These are phyloP conservation scores for Amiota mariae DNA, from an alignment of 2,888 invertebrate species.

Conservation along the genomic window DNA sequence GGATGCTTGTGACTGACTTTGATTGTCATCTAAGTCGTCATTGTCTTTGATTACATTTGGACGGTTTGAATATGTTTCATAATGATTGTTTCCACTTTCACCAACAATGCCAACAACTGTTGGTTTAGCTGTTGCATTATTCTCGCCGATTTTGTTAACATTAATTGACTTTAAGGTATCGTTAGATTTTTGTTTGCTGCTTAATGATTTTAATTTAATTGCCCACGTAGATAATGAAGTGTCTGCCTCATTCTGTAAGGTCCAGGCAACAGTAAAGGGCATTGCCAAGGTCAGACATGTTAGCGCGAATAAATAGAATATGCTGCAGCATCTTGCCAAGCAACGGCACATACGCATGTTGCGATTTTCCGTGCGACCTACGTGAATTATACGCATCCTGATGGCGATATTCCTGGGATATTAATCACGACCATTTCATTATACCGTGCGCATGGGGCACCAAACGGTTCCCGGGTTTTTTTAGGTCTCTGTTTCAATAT, in stretches of 20 bases:
- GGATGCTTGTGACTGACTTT: slow-evolving; percentile 15
- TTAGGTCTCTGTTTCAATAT: neutral
- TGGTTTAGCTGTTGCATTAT: neutral
- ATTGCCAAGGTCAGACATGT: slow-evolving; percentile 20
- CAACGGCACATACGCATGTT: slow-evolving; percentile 31
- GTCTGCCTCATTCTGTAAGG: slow-evolving; percentile 51
- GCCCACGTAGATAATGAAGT: slow-evolving; percentile 30
- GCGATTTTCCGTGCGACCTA: slow-evolving; percentile 47
- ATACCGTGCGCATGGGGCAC: slow-evolving; percentile 42
- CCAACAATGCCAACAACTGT: neutral
- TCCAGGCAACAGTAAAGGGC: slow-evolving; percentile 42
- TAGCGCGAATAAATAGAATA: neutral
- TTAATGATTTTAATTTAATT: slow-evolving; percentile 46
- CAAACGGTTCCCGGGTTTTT: neutral
- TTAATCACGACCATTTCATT: slow-evolving; percentile 65
- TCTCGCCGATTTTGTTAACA: slow-evolving; percentile 12
- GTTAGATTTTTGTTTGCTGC: slow-evolving; percentile 18
- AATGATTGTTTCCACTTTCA: slow-evolving; percentile 42
- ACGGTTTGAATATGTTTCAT: slow-evolving; percentile 39
- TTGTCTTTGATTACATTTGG: slow-evolving; percentile 17
- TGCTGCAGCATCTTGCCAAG: slow-evolving; percentile 1
- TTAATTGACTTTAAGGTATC: slow-evolving; percentile 19
- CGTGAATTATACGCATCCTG: slow-evolving; percentile 67
- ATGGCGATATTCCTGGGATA: slow-evolving; percentile 62
- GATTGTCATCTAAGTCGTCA: slow-evolving; percentile 20